These are phyloP conservation scores for Armadillidium nasatum DNA, from an alignment of 1,140 invertebrate species.

Conservation along the genomic window DNA sequence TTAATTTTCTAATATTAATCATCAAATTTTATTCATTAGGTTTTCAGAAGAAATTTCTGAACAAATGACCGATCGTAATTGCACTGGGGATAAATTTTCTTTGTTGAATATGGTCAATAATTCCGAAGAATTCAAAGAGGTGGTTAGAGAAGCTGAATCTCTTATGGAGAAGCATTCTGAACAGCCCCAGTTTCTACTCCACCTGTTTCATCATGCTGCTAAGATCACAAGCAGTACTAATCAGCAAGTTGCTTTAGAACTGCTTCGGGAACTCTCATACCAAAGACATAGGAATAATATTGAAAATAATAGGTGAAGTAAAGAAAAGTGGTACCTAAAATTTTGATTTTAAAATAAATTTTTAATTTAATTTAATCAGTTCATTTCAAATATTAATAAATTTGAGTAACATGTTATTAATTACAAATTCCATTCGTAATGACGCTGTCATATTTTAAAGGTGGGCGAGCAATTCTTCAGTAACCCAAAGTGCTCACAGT, in stretches of 20 bases:
- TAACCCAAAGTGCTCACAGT: neutral
- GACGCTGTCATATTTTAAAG: neutral
- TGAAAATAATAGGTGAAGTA: neutral
- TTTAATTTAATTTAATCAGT: neutral
- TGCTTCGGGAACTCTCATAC: constrained; percentile 32
- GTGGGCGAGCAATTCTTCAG: neutral
- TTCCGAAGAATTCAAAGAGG: constrained; percentile 12
- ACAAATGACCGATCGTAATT: too few relatives aligned
- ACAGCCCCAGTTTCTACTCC: constrained; percentile 36
- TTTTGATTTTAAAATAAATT: neutral
- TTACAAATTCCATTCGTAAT: neutral
- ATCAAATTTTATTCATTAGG: neutral
- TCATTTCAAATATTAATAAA: neutral
- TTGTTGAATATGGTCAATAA: neutral
- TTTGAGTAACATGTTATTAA: neutral
- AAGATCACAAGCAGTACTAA: constrained; percentile 36
- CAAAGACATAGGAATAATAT: constrained; percentile 14
- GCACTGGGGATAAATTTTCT: too few relatives aligned
- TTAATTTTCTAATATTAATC: neutral
- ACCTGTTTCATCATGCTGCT: constrained; percentile 35
- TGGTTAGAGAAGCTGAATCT: constrained; percentile 32
- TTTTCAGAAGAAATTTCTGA: neutral
- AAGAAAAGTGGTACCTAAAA: neutral
- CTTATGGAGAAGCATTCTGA: constrained; percentile 34
- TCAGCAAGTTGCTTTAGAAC: constrained; percentile 36